A percentile compares a stretch with the other conserved stretches of the same genome.
Evolutionary conservation across 2,797 vertebrate genomes (phyloP).

Genomic region (Chaunax sp.): DNA sequence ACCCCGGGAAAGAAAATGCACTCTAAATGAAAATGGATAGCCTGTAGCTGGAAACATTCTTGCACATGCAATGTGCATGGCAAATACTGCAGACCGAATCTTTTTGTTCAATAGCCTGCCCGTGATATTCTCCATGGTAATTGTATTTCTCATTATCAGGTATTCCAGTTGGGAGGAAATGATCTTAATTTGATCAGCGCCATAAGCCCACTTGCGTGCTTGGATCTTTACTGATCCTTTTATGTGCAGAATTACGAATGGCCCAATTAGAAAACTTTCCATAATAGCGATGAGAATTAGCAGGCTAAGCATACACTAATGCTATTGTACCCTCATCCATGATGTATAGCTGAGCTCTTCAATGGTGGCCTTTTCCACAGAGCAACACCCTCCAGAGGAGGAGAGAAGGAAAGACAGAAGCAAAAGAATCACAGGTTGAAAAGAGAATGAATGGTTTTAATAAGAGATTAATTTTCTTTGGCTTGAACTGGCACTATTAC

Average conservation of each 20-base stretch:
- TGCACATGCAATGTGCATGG: slow-evolving; percentile 49
- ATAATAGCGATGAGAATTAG: slow-evolving; percentile 75
- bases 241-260: slow-evolving; percentile 74
- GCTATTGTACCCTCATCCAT: slow-evolving; percentile 81
- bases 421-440: slow-evolving; percentile 62
- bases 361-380: slow-evolving; percentile 66
- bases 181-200: slow-evolving; percentile 76
- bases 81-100: slow-evolving; percentile 56
- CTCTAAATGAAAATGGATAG: slow-evolving; percentile 36
- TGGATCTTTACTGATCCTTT: slow-evolving; percentile 74
- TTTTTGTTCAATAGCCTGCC: slow-evolving; percentile 71
- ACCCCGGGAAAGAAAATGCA: slow-evolving; percentile 33
- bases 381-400: slow-evolving; percentile 55
- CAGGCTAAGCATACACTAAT: slow-evolving; percentile 77
- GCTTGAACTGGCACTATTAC: slow-evolving; percentile 70
- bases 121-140: slow-evolving; percentile 50
- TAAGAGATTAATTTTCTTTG: slow-evolving; percentile 78
- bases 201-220: slow-evolving; percentile 63
- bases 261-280: slow-evolving; percentile 73
- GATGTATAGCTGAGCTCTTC: slow-evolving; percentile 77
- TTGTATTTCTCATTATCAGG: slow-evolving; percentile 71
- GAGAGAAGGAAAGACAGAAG: slow-evolving; percentile 48
- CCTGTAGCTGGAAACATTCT: slow-evolving; percentile 31
- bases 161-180: slow-evolving; percentile 70
- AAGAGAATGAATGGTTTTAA: slow-evolving; percentile 78